Evolutionary conservation across 2,113 vertebrate genomes (phyloP), one percentile per base, ranked within the genome.

Genomic region (Mesoclemmys tuberculata): DNA sequence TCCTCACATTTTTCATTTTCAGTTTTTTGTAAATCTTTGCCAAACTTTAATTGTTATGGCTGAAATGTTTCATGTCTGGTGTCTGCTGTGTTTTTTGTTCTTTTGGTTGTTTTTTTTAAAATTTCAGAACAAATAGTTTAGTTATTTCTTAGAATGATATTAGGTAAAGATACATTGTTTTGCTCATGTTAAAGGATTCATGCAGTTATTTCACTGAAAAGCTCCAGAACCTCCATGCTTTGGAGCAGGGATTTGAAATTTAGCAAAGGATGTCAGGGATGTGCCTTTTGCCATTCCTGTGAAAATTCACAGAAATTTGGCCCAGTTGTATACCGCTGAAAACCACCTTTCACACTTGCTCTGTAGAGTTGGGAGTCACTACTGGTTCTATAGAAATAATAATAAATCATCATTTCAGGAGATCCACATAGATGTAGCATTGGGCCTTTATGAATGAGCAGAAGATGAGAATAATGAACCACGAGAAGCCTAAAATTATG

Each of bases 161-260:
- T 77, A 82, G 44, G 94, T 52, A 80, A 94, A 86, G 94, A n/a
- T 1, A 0, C 19, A 27, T 80, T 80, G 14, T 58, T 90, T 93
- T 49, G 8, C 90, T 86, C 87, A 10, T 84, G 56, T 64, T 93
- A 94, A 92, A 77, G 5, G 29, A 77, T 27, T 95, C 64, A 85
- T 78, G 51, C 3, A 90, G 64, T 56, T 35, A 84, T 93, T 91
- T 92, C 78, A 46, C 83, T 92, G 56, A 96, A 90, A 94, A 44
- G 26, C 27, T 75, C 1, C 8, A 86, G 14, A 38, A 84, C 80
- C 61, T 77, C 52, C 56, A 46, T 92, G 88, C 83, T 87, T 93
- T 21, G 0, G 46, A 84, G 90, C 90, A 89, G 88, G 44, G 88
- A 90, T 95, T 92, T 92, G 38, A 82, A 80, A 95, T 88, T 91